A percentile compares a stretch with the other conserved stretches of the same genome.
Evolutionary conservation across 2,888 invertebrate genomes (phyloP).

Genomic region (Limnephilus rhombicus): DNA sequence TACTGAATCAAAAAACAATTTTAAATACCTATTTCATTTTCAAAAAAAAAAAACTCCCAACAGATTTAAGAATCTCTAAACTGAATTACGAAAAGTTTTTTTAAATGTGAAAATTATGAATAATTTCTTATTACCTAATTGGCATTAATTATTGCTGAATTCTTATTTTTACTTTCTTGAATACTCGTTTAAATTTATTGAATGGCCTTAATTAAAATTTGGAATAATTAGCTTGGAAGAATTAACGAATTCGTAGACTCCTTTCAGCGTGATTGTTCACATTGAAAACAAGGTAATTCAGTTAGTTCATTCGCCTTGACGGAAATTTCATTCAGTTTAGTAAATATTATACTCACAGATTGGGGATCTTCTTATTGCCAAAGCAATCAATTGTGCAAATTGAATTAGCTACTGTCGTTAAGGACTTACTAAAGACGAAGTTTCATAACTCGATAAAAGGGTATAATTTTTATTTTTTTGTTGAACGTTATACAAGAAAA

Average conservation of each 20-base stretch:
- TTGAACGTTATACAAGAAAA: not conserved
- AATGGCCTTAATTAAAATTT: conserved; percentile 5
- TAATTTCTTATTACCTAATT: not conserved
- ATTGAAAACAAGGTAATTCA: conserved; percentile 25
- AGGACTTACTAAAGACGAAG: not conserved
- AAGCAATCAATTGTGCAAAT: not conserved
- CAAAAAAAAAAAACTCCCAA: not conserved
- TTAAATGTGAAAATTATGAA: not conserved
- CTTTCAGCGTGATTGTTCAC: conserved; percentile 23
- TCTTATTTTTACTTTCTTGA: conserved; percentile 4
- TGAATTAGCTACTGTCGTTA: not conserved
- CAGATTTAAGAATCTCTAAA: not conserved
- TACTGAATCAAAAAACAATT: no score
- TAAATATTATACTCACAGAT: not conserved
- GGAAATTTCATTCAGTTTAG: not conserved
- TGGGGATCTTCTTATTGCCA: not conserved
- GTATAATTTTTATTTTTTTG: no score
- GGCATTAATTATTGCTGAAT: not conserved
- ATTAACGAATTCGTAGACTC: not conserved
- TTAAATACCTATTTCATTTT: no score
- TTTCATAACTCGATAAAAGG: not conserved
- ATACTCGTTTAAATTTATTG: conserved; percentile 5
- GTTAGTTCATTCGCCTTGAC: not conserved
- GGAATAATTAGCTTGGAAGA: conserved; percentile 4
- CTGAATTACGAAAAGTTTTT: not conserved